A percentile compares a stretch with the other conserved stretches of the same genome.
phyloP scores from a whole-genome alignment of 2,113 vertebrate genomes.

The Lepisosteus osseus region DNA sequence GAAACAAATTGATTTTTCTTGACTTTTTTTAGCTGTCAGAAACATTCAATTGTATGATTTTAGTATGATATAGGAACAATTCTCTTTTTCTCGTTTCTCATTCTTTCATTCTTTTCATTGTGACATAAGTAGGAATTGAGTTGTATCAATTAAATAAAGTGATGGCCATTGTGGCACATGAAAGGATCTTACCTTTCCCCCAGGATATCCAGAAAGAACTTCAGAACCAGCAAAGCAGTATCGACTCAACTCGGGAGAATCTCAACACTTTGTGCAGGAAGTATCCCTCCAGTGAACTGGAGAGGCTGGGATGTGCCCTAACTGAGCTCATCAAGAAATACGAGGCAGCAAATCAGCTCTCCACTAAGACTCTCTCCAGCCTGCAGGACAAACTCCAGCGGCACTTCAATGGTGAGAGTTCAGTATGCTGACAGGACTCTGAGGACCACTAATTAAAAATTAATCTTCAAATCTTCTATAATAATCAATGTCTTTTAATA shows the following conservation, averaged over 20 bases:
- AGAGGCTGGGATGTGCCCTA: conserved; percentile 74
- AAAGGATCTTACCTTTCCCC: background rate
- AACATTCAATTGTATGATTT: too few relatives aligned
- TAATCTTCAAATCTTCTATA: too few relatives aligned
- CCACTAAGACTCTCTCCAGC: conserved; percentile 68
- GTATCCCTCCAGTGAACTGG: conserved; percentile 79
- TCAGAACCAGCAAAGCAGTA: conserved; percentile 73
- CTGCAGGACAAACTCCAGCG: conserved; percentile 83
- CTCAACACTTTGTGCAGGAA: conserved; percentile 82
- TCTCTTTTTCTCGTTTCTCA: background rate
- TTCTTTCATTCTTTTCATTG: background rate
- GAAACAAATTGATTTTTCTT: too few relatives aligned
- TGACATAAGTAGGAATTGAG: too few relatives aligned
- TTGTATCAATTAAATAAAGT: too few relatives aligned
- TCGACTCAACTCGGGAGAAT: conserved; percentile 74
- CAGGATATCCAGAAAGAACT: conserved; percentile 82
- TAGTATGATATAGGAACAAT: too few relatives aligned
- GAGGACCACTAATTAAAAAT: too few relatives aligned
- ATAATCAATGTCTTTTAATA: too few relatives aligned
- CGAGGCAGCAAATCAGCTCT: conserved; percentile 74
- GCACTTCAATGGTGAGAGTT: conserved; percentile 73
- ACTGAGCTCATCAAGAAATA: conserved; percentile 77
- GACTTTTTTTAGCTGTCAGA: too few relatives aligned
- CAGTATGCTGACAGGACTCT: background rate
- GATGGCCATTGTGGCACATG: too few relatives aligned